Base-by-base conservation (phyloP, 2,888 invertebrate species). In the Eupithecia dodoneata region DNA sequence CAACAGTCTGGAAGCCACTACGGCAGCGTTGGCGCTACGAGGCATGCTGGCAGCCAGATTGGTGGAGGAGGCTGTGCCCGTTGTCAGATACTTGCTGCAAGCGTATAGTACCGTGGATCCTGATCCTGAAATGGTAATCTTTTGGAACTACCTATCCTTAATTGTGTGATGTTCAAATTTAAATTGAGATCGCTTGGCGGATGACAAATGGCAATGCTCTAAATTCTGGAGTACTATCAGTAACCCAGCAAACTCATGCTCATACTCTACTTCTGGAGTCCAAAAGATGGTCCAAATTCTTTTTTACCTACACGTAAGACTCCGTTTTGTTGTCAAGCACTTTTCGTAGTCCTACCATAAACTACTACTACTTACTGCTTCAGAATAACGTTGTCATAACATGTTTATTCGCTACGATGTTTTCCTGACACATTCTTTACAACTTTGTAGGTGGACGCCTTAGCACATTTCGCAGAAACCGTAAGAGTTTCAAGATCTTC, bases 21-120 rank as follows among this genome's bases (percentile, higher is more conserved):
- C 98, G 83, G 99, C 99, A 0, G 97, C 99, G 0, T 99, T 99
- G 91, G 97, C 97, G 0, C 93, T 99, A 76, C 94, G 98, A 75
- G 97, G 98, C 0, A 96, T 96, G 87, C 86, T 97, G 15, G 95
- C 88, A 2, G 87, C 90, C 44, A 87, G 91, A 41, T 87, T 91
- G 18, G 71, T 89, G 5, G 92, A 93, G 41, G 90, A 92, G 59
- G 90, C 93, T 15, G 85, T 91, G 70, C 93, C 94, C 2, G 93
- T 92, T 4, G 92, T 91, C n/a, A 86, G 90, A 15, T 92, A 89
- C 81, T 86, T 95, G 66, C 85, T 95, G 78, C 89, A 90, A 15
- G 87, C 91, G 83, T 87, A 89, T 71, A 83, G 82, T 1, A 91
- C 92, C 0, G 79, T 81, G 18, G 89, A 92, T 65, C 91, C 92